phyloP scores from a whole-genome alignment of 2,113 vertebrate species.

The Cebidichthys violaceus region DNA sequence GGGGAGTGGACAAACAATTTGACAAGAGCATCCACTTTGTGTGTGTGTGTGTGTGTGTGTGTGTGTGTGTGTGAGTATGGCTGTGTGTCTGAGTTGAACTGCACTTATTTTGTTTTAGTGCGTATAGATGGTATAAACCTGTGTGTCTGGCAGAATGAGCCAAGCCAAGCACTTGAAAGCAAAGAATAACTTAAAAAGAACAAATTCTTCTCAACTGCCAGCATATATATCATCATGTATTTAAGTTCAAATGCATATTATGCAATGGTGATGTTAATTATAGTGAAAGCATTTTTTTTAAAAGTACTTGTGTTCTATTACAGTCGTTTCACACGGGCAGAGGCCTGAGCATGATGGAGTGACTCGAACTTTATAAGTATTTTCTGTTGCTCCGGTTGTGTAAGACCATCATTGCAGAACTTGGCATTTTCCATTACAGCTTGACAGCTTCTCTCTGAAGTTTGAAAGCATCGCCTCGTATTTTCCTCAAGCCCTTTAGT shows the following conservation, averaged over 20 bases:
- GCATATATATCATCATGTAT: slow-evolving; percentile 2
- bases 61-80: neutral
- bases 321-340: slow-evolving; percentile 20
- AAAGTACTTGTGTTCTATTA: slow-evolving; percentile 32
- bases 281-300: neutral
- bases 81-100: slow-evolving; percentile 14
- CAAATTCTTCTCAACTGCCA: neutral
- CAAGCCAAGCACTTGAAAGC: slow-evolving; percentile 22
- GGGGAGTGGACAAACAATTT: slow-evolving; percentile 56
- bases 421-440: slow-evolving; percentile 74
- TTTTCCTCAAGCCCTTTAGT: slow-evolving; percentile 61
- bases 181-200: neutral
- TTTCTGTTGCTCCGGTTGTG: slow-evolving; percentile 47
- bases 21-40: slow-evolving; percentile 40
- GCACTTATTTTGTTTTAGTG: slow-evolving; percentile 18
- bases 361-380: slow-evolving; percentile 55
- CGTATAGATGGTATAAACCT: neutral
- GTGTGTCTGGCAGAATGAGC: slow-evolving; percentile 9
- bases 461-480: slow-evolving; percentile 68
- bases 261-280: slow-evolving; percentile 1
- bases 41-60: neutral
- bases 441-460: slow-evolving; percentile 73
- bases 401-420: slow-evolving; percentile 66
- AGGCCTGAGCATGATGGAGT: slow-evolving; percentile 53
- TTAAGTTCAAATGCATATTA: neutral